A percentile compares a stretch with the other conserved stretches of the same genome.
phyloP scores from a whole-genome alignment of 2,113 vertebrate species.

The Bombycilla garrulus region DNA sequence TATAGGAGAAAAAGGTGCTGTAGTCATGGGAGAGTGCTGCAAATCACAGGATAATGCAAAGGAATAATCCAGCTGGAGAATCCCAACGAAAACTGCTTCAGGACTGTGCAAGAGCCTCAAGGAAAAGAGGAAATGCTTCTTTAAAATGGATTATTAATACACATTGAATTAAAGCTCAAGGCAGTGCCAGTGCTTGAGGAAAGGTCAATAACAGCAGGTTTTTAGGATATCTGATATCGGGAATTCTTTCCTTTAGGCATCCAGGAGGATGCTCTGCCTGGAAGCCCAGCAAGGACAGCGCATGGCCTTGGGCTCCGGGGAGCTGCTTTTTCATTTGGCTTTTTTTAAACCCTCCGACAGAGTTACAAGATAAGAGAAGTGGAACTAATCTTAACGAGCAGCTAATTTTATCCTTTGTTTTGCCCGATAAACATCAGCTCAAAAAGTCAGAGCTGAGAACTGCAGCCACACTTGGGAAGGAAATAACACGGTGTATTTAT shows the following conservation, averaged over 20 bases:
- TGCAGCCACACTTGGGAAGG: not conserved
- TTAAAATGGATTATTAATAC: not conserved
- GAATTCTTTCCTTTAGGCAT: not conserved
- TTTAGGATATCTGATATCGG: not conserved
- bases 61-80: not conserved
- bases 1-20: not conserved
- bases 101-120: rapidly evolving
- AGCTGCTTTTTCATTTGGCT: not conserved
- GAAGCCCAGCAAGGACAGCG: not conserved
- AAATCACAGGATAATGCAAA: not conserved
- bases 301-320: not conserved
- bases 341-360: not conserved
- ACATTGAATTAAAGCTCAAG: not conserved
- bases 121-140: not conserved
- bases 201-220: not conserved
- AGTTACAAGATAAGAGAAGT: not conserved
- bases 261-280: not conserved
- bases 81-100: not conserved
- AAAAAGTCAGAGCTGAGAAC: not conserved
- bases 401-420: not conserved
- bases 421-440: not conserved
- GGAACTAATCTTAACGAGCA: not conserved
- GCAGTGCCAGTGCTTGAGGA: rapidly evolving
- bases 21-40: not conserved
- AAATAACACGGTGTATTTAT: not conserved